Conservation (phyloP, 2,888 invertebrate genomes). For the Fragum whitleyi region DNA sequence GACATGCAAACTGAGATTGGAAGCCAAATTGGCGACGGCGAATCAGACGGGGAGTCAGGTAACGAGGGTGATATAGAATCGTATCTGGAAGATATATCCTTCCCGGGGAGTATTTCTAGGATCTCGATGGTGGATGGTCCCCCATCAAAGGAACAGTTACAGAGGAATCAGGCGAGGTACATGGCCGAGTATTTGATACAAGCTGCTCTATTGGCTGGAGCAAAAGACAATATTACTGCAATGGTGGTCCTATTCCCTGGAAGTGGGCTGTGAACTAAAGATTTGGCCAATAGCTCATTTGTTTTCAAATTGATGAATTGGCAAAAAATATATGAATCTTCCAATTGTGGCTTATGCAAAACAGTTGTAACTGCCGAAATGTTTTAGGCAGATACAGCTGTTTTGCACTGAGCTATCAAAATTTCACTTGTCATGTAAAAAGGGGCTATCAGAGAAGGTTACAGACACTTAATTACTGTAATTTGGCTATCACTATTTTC, state of each 20-base stretch:
- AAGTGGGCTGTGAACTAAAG: slow-evolving; percentile 66
- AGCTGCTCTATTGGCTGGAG: slow-evolving; percentile 83
- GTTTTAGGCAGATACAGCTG: too few relatives aligned
- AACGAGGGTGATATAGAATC: slow-evolving; percentile 76
- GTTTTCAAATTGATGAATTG: too few relatives aligned
- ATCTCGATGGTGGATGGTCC: slow-evolving; percentile 67
- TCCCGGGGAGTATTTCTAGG: slow-evolving; percentile 68
- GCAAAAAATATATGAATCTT: too few relatives aligned
- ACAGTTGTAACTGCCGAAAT: too few relatives aligned
- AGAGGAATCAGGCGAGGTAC: slow-evolving; percentile 75
- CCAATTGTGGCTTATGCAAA: too few relatives aligned
- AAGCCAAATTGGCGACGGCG: slow-evolving; percentile 68
- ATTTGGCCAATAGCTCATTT: too few relatives aligned
- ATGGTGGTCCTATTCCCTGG: slow-evolving; percentile 82
- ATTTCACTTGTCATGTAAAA: too few relatives aligned
- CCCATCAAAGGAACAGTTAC: slow-evolving; percentile 70
- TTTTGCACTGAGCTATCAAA: too few relatives aligned
- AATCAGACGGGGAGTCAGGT: slow-evolving; percentile 68
- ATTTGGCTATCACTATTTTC: too few relatives aligned
- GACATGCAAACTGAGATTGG: slow-evolving; percentile 73
- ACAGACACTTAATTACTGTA: too few relatives aligned
- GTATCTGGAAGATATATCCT: slow-evolving; percentile 70
- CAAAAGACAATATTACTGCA: slow-evolving; percentile 82
- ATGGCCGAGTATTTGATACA: slow-evolving; percentile 83
- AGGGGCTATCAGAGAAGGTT: too few relatives aligned